Conservation (phyloP, 2,888 invertebrate genomes). For the Blera fallax region DNA sequence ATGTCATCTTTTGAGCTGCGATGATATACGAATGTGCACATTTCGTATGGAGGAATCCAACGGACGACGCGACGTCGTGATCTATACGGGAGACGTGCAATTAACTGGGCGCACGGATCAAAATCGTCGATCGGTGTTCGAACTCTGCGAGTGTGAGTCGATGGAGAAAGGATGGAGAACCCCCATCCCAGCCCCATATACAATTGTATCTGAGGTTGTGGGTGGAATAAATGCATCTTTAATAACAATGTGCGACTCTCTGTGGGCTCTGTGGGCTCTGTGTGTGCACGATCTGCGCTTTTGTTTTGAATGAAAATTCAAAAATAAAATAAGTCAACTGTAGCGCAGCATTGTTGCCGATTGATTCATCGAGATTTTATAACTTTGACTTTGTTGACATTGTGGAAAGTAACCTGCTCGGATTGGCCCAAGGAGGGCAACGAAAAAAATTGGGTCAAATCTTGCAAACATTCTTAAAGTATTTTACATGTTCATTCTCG, state of each 20-base stretch:
- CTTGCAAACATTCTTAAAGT: neutral
- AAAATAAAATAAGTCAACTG: conserved; percentile 20
- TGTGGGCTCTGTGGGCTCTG: conserved; percentile 25
- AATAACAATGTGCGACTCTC: conserved; percentile 62
- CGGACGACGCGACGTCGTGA: conserved; percentile 54
- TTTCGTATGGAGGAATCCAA: conserved; percentile 47
- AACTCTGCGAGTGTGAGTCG: conserved; percentile 29
- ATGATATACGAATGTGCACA: conserved; percentile 55
- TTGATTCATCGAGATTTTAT: conserved; percentile 71
- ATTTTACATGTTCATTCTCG: neutral
- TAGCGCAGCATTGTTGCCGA: conserved; percentile 51
- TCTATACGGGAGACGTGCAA: conserved; percentile 69
- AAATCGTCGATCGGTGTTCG: conserved; percentile 64
- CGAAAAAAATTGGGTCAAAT: neutral
- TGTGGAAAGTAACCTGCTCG: conserved; percentile 65
- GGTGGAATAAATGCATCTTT: conserved; percentile 72
- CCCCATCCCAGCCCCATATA: conserved; percentile 10
- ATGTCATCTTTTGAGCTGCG: conserved; percentile 68
- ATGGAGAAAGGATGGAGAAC: conserved; percentile 24
- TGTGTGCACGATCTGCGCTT: conserved; percentile 38
- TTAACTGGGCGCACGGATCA: conserved; percentile 67
- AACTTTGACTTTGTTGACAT: conserved; percentile 65
- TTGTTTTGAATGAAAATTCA: conserved; percentile 51
- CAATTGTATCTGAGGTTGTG: conserved; percentile 50
- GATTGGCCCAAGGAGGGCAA: neutral